Evolutionary conservation across 1,140 invertebrate genomes (phyloP).

Genomic region (Psix sp.): DNA sequence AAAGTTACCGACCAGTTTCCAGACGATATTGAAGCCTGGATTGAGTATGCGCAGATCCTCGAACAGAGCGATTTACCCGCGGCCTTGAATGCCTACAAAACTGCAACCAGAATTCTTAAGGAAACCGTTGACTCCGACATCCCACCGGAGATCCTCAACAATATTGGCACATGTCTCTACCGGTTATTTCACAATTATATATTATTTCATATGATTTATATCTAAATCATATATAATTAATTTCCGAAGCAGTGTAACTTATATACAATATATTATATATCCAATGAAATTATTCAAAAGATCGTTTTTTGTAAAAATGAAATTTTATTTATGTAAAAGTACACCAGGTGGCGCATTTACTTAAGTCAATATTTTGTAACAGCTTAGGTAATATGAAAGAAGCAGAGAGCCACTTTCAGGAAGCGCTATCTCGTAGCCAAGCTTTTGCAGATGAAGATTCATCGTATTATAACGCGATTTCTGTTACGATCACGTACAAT

Average conservation of each 20-base stretch:
- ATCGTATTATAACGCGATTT: constrained; percentile 97
- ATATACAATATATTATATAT: too few relatives aligned
- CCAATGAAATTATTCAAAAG: too few relatives aligned
- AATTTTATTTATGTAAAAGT: background rate
- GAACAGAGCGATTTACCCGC: constrained; percentile 94
- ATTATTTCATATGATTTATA: background rate
- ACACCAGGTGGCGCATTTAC: too few relatives aligned
- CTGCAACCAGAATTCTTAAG: constrained; percentile 93
- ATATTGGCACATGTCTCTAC: constrained; percentile 97
- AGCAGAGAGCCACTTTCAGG: constrained; percentile 90
- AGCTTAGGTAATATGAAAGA: constrained; percentile 89
- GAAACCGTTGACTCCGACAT: constrained; percentile 95
- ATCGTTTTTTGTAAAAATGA: background rate
- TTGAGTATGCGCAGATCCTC: constrained; percentile 97
- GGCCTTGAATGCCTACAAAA: constrained; percentile 93
- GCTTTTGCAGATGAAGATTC: constrained; percentile 90
- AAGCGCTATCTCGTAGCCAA: constrained; percentile 88
- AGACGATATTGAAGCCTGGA: constrained; percentile 99
- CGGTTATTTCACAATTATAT: background rate
- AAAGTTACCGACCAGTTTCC: constrained; percentile 98
- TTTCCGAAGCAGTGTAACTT: too few relatives aligned
- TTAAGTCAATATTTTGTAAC: background rate
- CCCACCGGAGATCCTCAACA: constrained; percentile 98
- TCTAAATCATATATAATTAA: too few relatives aligned
- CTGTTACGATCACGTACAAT: constrained; percentile 98